Evolutionary conservation across 2,888 invertebrate genomes (phyloP).

Genomic region (Diaphora mendica): DNA sequence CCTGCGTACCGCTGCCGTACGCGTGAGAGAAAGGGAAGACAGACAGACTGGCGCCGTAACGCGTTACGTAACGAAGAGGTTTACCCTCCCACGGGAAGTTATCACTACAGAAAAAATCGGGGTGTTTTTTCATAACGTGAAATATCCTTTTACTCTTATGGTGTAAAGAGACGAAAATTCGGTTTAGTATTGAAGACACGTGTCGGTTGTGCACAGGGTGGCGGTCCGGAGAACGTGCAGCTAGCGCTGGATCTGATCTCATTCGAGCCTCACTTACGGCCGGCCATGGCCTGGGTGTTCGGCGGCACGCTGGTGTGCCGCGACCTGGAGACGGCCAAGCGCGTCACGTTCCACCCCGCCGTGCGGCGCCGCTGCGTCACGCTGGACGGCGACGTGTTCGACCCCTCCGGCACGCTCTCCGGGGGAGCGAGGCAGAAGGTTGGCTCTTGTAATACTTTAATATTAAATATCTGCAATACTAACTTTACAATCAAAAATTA

Average conservation of each 20-base stretch:
- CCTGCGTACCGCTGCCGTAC: too few relatives aligned
- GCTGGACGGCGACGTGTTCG: conserved; percentile 95
- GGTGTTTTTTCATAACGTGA: too few relatives aligned
- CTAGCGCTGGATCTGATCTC: conserved; percentile 93
- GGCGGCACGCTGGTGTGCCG: conserved; percentile 94
- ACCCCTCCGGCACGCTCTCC: conserved; percentile 95
- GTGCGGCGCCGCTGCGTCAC: conserved; percentile 92
- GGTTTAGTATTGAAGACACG: too few relatives aligned
- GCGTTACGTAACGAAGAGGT: too few relatives aligned
- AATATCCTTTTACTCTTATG: too few relatives aligned
- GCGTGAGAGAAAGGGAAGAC: too few relatives aligned
- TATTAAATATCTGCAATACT: too few relatives aligned
- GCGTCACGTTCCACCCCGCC: conserved; percentile 91
- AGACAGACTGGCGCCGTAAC: too few relatives aligned
- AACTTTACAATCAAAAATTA: too few relatives aligned
- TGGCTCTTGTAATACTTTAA: conserved; percentile 25
- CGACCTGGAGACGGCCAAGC: conserved; percentile 92
- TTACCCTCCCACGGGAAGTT: too few relatives aligned
- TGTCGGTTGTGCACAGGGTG: conserved; percentile 62
- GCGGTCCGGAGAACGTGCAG: conserved; percentile 92
- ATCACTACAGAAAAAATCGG: too few relatives aligned
- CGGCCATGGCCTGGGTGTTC: conserved; percentile 96
- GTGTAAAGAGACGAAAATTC: too few relatives aligned
- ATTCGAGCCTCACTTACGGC: conserved; percentile 88
- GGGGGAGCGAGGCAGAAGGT: conserved; percentile 92